Conservation (phyloP, 64 coral and sea anemone genomes). For the Porites australiensis region DNA sequence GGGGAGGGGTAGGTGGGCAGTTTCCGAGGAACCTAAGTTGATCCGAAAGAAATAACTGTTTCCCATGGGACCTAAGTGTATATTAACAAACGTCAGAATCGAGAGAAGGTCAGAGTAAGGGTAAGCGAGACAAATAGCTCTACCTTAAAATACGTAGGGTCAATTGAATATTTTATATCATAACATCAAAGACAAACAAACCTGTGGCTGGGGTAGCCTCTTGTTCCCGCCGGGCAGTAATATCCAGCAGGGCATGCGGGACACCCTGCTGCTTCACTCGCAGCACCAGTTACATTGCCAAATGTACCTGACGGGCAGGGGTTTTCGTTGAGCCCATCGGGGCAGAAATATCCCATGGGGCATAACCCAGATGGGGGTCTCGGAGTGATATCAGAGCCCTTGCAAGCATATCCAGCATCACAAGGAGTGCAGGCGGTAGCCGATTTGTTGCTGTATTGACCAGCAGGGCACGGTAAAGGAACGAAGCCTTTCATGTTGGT, state of each 20-base stretch:
- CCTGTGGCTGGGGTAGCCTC: constrained; percentile 87
- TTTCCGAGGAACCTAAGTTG: too few species aligned
- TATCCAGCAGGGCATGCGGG: constrained; percentile 86
- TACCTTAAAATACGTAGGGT: background rate
- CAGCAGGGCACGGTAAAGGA: constrained; percentile 79
- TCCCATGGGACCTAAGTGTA: too few species aligned
- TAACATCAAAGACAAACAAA: constrained; percentile 25
- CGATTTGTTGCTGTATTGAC: constrained; percentile 91
- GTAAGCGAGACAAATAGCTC: too few species aligned
- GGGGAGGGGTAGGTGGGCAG: too few species aligned
- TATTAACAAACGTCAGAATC: too few species aligned
- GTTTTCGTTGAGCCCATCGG: constrained; percentile 72
- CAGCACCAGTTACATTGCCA: constrained; percentile 88
- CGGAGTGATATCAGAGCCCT: constrained; percentile 73
- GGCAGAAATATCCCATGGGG: constrained; percentile 83
- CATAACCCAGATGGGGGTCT: constrained; percentile 78
- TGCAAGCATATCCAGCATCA: constrained; percentile 81
- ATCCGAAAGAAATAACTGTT: too few species aligned
- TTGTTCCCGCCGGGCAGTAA: constrained; percentile 86
- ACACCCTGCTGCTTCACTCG: constrained; percentile 74
- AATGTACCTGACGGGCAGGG: constrained; percentile 89
- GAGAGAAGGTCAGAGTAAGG: too few species aligned
- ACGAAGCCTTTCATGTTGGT: constrained; percentile 4
- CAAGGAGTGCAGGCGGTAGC: constrained; percentile 62
- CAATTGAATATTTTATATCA: background rate